phyloP scores from a whole-genome alignment of 1,140 invertebrate species.

The Cotesia vestalis region DNA sequence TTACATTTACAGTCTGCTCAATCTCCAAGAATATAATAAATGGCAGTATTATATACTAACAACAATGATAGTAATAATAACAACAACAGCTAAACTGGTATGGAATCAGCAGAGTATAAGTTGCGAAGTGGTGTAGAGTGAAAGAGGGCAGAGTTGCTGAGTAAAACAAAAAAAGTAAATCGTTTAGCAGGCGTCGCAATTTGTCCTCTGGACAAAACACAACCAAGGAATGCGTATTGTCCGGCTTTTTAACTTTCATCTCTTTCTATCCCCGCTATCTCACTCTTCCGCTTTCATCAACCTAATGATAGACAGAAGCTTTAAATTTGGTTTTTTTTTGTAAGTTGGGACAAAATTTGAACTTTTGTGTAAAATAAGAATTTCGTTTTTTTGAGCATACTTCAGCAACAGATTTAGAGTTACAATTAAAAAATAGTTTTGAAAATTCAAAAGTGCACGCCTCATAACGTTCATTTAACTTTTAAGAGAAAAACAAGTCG shows the following conservation, averaged over 20 bases:
- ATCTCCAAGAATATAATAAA: no score
- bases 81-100: neutral
- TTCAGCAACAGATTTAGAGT: no score
- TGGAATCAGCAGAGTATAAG: neutral
- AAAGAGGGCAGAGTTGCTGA: neutral
- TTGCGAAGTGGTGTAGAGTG: neutral
- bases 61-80: no score
- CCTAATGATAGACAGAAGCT: neutral
- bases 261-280: slow-evolving; percentile 23
- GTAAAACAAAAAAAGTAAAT: slow-evolving; percentile 51
- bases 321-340: neutral
- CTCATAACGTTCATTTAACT: no score
- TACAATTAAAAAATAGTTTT: no score
- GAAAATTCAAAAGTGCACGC: no score
- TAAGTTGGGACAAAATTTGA: no score
- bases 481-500: no score
- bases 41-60: no score
- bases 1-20: no score
- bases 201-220: slow-evolving; percentile 62
- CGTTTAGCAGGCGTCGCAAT: slow-evolving; percentile 62
- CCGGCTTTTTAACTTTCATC: slow-evolving; percentile 38
- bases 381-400: no score
- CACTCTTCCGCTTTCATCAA: slow-evolving; percentile 5
- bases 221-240: slow-evolving; percentile 59
- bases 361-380: no score